A percentile compares a stretch with the other conserved stretches of the same genome.
These are phyloP conservation scores for Catonia carolina DNA, from an alignment of 2,888 invertebrate species.

Conservation along the genomic window DNA sequence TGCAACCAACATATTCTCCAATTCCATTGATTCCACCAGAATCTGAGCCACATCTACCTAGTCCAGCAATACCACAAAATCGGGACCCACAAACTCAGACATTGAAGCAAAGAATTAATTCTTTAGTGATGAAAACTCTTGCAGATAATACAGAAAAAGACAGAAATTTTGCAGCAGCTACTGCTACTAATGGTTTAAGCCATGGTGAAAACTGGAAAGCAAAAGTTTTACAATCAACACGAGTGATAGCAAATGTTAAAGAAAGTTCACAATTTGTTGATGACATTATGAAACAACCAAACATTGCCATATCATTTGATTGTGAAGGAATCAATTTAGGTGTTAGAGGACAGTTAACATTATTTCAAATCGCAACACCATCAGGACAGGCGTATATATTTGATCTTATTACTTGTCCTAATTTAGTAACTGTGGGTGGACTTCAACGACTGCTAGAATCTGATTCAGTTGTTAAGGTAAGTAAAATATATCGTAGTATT, in stretches of 20 bases:
- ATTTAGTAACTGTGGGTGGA: constrained; percentile 68
- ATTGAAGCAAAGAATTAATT: constrained; percentile 81
- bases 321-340: constrained; percentile 92
- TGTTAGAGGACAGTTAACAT: constrained; percentile 76
- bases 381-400: constrained; percentile 79
- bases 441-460: constrained; percentile 74
- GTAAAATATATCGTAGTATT: constrained; percentile 24
- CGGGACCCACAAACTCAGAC: no score
- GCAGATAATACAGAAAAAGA: constrained; percentile 74
- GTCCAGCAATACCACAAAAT: constrained; percentile 45
- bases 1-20: constrained; percentile 15
- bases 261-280: constrained; percentile 65
- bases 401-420: constrained; percentile 79
- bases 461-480: constrained; percentile 70
- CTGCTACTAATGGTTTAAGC: constrained; percentile 42
- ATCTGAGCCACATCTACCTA: constrained; percentile 41
- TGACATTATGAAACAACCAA: constrained; percentile 37
- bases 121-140: constrained; percentile 77
- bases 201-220: constrained; percentile 65
- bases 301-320: constrained; percentile 63
- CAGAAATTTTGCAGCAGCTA: constrained; percentile 44
- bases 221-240: constrained; percentile 72
- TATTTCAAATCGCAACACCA: constrained; percentile 77
- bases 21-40: constrained; percentile 37
- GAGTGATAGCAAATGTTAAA: constrained; percentile 69